Evolutionary conservation across 2,113 vertebrate genomes (phyloP), one percentile per base, ranked within the genome.

Genomic region (Silurus glanis): DNA sequence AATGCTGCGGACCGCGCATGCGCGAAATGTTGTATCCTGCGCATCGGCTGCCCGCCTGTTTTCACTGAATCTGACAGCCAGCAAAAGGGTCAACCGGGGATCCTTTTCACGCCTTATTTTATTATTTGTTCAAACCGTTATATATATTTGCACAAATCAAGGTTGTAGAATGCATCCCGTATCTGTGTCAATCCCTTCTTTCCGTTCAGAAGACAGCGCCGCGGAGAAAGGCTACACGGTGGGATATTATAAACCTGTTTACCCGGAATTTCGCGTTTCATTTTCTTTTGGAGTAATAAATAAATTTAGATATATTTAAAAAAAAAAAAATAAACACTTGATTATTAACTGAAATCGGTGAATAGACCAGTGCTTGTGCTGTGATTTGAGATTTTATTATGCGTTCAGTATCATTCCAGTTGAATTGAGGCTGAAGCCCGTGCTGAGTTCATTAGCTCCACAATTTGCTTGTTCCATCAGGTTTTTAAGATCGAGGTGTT

Each of bases 401-500:
- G 51, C 6, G 0, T 10, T 19, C 3, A 21, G n/a, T 23, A 55
- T 55, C 55, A 16, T 56, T 55, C 5, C 1, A 47, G 3, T n/a
- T 76, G 71, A 37, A 49, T 51, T 72, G 69, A 72, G 37, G 17
- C 45, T 9, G 47, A 72, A 47, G 47, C 74, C 25, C 5, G 82
- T 71, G 64, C 51, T 5, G 84, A 4, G 8, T 55, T 59, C 53
- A 72, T 12, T n/a, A 14, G 17, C 76, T 0, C 12, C 1, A 45
- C 19, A 6, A 10, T 21, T 53, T 62, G 59, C 25, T 93, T 89
- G 92, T 86, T 91, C 87, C 82, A 19, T 83, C 87, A 99, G 98
- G 97, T 99, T 61, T 99, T 99, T 93, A 97, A 96, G 93, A 98
- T 99, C 91, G 98, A 99, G 62, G 97, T 99, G 86, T 90, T 99